These are phyloP conservation scores for Andrena trimmerana DNA, from an alignment of 2,888 invertebrate genomes.

Conservation along the genomic window DNA sequence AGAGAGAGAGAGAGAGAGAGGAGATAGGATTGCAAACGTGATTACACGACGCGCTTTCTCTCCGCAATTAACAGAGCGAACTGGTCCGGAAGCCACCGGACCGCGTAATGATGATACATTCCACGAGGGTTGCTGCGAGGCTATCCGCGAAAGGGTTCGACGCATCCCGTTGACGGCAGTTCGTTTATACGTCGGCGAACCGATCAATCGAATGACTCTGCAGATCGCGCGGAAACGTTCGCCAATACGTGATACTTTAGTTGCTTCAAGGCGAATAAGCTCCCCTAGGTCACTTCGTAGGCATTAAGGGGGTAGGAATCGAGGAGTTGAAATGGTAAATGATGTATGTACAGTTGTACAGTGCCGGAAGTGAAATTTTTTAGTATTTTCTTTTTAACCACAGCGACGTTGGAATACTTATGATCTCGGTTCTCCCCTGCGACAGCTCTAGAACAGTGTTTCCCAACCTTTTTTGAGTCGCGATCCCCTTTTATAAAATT, in stretches of 20 bases:
- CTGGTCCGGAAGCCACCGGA: constrained; percentile 72
- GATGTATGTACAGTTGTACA: too few species aligned
- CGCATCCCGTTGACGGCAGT: constrained; percentile 59
- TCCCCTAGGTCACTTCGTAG: constrained; percentile 6
- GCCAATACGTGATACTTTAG: constrained; percentile 43
- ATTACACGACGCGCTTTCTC: constrained; percentile 75
- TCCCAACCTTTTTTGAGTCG: too few species aligned
- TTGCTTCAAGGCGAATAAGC: constrained; percentile 17
- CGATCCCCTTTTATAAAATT: too few species aligned
- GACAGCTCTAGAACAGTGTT: too few species aligned
- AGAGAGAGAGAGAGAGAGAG: not conserved
- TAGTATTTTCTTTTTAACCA: too few species aligned
- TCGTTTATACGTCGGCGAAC: constrained; percentile 61
- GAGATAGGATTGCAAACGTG: constrained; percentile 66
- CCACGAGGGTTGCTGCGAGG: constrained; percentile 64
- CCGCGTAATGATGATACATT: constrained; percentile 79
- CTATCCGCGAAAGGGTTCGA: constrained; percentile 58
- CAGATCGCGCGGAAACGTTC: constrained; percentile 55
- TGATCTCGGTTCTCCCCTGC: too few species aligned
- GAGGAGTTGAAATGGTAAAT: too few species aligned
- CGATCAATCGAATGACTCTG: constrained; percentile 65
- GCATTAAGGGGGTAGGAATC: not conserved
- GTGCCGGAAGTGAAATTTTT: too few species aligned
- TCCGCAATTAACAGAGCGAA: constrained; percentile 77
- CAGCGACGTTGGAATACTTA: too few species aligned